Evolutionary conservation across 2,888 invertebrate genomes (phyloP).

Genomic region (Yponomeuta malinellus): DNA sequence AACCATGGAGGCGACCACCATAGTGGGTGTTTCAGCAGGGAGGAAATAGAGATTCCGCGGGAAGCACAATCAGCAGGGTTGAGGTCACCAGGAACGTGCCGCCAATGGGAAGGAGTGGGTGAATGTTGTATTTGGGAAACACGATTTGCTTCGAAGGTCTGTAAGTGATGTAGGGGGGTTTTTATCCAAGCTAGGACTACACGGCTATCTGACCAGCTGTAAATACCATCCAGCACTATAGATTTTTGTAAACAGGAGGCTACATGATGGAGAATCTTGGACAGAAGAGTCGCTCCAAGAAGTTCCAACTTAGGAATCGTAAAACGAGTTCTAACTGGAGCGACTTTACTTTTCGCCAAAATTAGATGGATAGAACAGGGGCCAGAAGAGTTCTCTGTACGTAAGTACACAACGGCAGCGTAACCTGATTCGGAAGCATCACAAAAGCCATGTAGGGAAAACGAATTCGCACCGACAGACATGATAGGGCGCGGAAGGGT

Average conservation of each 20-base stretch:
- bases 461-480: no score
- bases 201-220: conserved; percentile 12
- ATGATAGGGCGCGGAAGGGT: neutral
- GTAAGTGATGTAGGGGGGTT: conserved; percentile 10
- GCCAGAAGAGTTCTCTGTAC: neutral
- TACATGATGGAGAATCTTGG: conserved; percentile 13
- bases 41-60: neutral
- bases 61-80: conserved; percentile 15
- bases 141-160: conserved; percentile 15
- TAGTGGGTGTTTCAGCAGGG: neutral
- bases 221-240: conserved; percentile 8
- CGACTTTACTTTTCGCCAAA: conserved; percentile 15
- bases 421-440: conserved; percentile 14
- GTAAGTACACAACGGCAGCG: conserved; percentile 13
- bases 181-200: conserved; percentile 14
- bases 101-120: conserved; percentile 2
- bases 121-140: conserved; percentile 10
- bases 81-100: conserved; percentile 10
- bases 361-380: conserved; percentile 9
- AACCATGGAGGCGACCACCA: no score
- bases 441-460: conserved; percentile 11
- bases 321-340: conserved; percentile 11
- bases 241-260: conserved; percentile 11
- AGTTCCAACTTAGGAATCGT: conserved; percentile 16
- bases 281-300: conserved; percentile 13